A percentile compares a stretch with the other conserved stretches of the same genome.
phyloP scores from a whole-genome alignment of 2,797 vertebrate genomes.

The Parambassis ranga region DNA sequence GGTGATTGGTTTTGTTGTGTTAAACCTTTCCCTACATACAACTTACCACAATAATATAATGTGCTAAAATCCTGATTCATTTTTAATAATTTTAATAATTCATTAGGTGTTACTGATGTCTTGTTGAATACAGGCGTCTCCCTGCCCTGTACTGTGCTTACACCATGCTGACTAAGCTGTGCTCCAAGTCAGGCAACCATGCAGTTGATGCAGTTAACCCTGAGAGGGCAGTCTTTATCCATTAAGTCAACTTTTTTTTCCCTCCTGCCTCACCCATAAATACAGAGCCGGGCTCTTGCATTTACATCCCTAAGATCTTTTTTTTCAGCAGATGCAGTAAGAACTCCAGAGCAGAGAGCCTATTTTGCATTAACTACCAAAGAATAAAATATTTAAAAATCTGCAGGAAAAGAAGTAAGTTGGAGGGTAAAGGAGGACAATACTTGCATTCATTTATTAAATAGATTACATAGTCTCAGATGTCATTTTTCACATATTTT shows the following conservation, averaged over 20 bases:
- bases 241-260: constrained; percentile 29
- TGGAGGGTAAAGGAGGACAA: neutral
- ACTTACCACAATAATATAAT: too few relatives aligned
- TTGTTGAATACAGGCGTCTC: neutral
- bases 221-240: constrained; percentile 75
- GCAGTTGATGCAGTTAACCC: constrained; percentile 56
- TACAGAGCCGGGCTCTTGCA: neutral
- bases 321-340: constrained; percentile 9
- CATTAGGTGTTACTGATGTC: too few relatives aligned
- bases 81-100: too few relatives aligned
- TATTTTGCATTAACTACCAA: constrained; percentile 25
- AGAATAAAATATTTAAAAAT: constrained; percentile 29
- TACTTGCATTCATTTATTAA: constrained; percentile 8
- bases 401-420: constrained; percentile 6
- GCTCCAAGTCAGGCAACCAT: constrained; percentile 16
- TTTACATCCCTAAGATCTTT: constrained; percentile 22
- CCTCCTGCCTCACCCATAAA: constrained; percentile 37
- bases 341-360: constrained; percentile 18
- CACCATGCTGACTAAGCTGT: neutral
- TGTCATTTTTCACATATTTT: neutral
- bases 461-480: neutral
- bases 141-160: neutral
- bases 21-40: too few relatives aligned
- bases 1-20: too few relatives aligned
- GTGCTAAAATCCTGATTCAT: too few relatives aligned